Evolutionary conservation across 2,113 vertebrate genomes (phyloP).

Genomic region (Upupa epops): DNA sequence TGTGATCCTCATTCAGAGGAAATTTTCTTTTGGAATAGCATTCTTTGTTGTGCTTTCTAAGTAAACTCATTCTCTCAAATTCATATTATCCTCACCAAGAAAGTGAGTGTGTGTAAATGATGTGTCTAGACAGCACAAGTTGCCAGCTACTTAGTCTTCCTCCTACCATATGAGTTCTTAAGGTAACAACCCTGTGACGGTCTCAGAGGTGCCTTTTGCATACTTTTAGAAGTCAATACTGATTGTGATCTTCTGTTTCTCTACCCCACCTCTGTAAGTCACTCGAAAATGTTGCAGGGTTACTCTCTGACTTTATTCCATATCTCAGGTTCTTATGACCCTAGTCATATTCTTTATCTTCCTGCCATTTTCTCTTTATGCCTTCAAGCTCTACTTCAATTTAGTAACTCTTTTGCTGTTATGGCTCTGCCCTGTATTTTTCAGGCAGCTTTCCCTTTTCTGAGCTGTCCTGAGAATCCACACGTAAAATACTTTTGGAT

Average conservation of each 20-base stretch:
- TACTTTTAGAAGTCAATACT: background rate
- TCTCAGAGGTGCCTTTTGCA: background rate
- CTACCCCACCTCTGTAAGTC: background rate
- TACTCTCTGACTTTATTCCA: background rate
- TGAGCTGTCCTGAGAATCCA: background rate
- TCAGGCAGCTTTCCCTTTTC: background rate
- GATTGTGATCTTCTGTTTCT: background rate
- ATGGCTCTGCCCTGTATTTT: background rate
- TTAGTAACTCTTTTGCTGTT: background rate
- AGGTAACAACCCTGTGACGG: background rate
- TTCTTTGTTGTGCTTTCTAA: background rate
- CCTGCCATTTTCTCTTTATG: background rate
- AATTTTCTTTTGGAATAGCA: background rate
- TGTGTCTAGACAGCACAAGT: background rate
- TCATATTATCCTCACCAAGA: background rate
- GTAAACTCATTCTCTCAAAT: background rate
- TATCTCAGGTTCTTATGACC: accelerated
- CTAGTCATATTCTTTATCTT: background rate
- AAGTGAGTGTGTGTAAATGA: background rate
- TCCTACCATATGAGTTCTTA: background rate
- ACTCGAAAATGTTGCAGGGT: background rate
- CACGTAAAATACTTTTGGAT: background rate
- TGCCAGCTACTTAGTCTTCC: background rate
- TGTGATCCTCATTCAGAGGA: background rate
- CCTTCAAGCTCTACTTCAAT: background rate